Base-by-base conservation (phyloP, 2,797 vertebrate genomes). In the Amblyopsis hoosieri region DNA sequence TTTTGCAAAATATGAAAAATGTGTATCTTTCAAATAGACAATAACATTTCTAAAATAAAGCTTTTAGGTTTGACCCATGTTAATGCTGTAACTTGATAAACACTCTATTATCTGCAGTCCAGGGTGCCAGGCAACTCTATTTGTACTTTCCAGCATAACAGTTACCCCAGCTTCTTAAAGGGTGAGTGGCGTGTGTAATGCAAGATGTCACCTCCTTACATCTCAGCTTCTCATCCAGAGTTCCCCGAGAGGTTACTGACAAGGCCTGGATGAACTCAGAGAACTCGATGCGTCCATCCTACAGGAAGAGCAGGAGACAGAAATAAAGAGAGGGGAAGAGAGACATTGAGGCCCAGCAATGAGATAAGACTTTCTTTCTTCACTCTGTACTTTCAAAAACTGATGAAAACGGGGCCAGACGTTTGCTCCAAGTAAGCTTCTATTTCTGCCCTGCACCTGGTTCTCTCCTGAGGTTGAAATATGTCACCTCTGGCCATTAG, bases 231-330 rank as follows among this genome's bases (percentile, higher is more conserved):
- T 99, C 98, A 1, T 99, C 98, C 89, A 99, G 90, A 0, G 97
- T 99, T 4, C 98, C 98, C 49, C 98, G 89, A 1, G 98, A 99
- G 65, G 98, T 99, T 80, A 99, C 97, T 0, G 97, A 99, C 85
- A 99, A 89, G 0, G 98, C 98, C 91, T 99, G 98, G 89, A 99
- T 99, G 88, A 99, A 99, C 87, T 99, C 97, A 0, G 96, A 95
- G 80, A 99, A 99, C 87, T 99, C 98, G 1, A 99, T 99, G 78
- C 96, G 93, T 71, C 98, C 98, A 0, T 99, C 98, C 98, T 99
- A 58, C 45, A 54, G 6, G 57, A 63, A 8, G 5, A 58, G 66
- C 7, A 63, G 67, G 53, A 79, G 54, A 51, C 4, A 12, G 49
- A n/a, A 46, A 54, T 50, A 60, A 37, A 50, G 56, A 59, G 12